Evolutionary conservation across 2,797 vertebrate genomes (phyloP).

Genomic region (Antrozous pallidus): DNA sequence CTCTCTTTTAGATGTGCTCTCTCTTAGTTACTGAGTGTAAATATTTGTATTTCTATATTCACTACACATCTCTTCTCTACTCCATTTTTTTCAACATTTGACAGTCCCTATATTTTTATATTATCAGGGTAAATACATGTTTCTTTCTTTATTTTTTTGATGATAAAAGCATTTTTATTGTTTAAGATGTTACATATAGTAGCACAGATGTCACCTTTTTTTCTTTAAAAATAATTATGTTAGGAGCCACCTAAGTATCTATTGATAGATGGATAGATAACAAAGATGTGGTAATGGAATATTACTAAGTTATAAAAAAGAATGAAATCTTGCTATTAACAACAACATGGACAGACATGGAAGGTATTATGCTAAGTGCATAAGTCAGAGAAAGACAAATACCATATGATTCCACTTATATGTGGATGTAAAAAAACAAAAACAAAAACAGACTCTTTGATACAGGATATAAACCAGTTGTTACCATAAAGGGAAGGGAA

Average conservation of each 20-base stretch:
- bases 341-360: background rate
- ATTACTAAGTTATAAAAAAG: background rate
- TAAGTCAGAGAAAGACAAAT: background rate
- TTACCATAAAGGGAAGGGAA: background rate
- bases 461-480: background rate
- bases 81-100: background rate
- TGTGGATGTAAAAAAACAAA: background rate
- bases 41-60: background rate
- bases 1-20: background rate
- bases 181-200: no score
- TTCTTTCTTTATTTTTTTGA: conserved; percentile 41
- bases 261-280: background rate
- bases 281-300: background rate
- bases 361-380: background rate
- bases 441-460: background rate
- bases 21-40: background rate
- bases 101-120: background rate
- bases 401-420: background rate
- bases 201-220: no score
- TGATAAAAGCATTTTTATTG: no score
- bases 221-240: conserved; percentile 2
- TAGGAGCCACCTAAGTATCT: background rate
- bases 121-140: background rate
- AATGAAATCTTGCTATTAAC: background rate
- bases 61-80: background rate